Base-by-base conservation (phyloP, 2,888 invertebrate species). In the Acleris cristana region DNA sequence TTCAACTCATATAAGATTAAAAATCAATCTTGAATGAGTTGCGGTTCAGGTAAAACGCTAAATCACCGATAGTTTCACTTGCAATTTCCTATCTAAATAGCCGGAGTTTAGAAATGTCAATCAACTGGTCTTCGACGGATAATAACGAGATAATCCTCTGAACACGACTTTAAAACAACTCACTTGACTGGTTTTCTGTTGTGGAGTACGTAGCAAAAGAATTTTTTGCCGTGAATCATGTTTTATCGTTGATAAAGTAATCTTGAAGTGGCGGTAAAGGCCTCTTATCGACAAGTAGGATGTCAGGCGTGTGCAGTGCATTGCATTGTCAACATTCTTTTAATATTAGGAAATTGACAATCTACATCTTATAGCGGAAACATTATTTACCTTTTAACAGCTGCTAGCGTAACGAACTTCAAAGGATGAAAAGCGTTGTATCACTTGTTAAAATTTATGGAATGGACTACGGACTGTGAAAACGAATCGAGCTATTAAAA, bases 51-150 rank as follows among this genome's bases (percentile, higher is more conserved):
- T 74, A 71, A 69, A 58, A 51, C 57, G 72, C 64, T 67, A 69
- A 72, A 71, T 74, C 69, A 71, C 55, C 58, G 44, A 64, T 59
- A 70, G 69, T 74, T 74, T 74, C 70, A 72, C 74, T 76, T 75
- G 74, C 72, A 73, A 73, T 73, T 72, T 72, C 68, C 69, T 70
- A 63, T 74, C 70, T 71, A 60, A 59, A 71, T 67, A 69, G 62
- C 51, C 69, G 55, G 62, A 68, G 65, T 70, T 73, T 71, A 71
- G 51, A 59, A 55, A 69, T 66, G 69, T 63, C 66, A 69, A 63
- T 69, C 64, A 68, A 59, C 40, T 64, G 54, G 54, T 51, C 59
- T 40, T 54, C 52, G 21, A 49, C 4, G 56, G 64, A 56, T 68
- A 64, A 64, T 59, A 55, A 55, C 55, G 55, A 68, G 59, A 68